Evolutionary conservation across 92 coral and sea anemone species (phyloP), one percentile per base, ranked within the genome.

Genomic region (Parazoanthus darwini): DNA sequence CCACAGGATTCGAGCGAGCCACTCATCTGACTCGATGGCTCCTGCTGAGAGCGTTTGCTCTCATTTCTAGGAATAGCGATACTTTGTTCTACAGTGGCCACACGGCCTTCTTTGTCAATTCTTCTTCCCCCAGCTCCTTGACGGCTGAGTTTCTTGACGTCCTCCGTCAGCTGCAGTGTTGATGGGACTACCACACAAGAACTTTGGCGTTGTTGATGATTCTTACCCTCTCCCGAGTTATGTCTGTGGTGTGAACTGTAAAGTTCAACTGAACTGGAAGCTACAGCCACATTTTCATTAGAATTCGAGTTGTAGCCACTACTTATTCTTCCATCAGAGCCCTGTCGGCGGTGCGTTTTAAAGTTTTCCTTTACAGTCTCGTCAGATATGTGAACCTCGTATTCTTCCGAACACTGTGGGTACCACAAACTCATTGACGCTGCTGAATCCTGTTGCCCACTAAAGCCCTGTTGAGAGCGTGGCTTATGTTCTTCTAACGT

Each of bases 261-360:
- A 7, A 20, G 22, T 42, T 76, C 48, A 42, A 42, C 54, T 76
- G 80, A 44, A 71, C 25, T 84, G 8, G 78, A 71, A 44, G 79
- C 46, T 46, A 33, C 39, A 0, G 78, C 79, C 13, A 84, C 70
- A 44, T 71, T 84, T 35, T 84, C 87, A 20, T 46, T 84, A 33
- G 87, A 84, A 33, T 84, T 84, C 2, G 87, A 71, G 43, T 71
- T 51, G 66, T 71, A 84, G 25, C 79, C 87, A 44, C 68, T 84
- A 13, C 87, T 84, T 36, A 84, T 71, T 84, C 79, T 84, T 71
- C 87, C 87, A 70, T 29, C 63, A 0, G 87, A 84, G 54, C 78
- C 87, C 67, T 48, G 78, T 6, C 67, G 87, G 25, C 15, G 39
- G 67, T 44, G 48, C 13, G 78, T 29, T 50, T 9, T 68, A 33